Conservation (phyloP, 2,888 invertebrate genomes). For the Rhimphoctona megacephalus region DNA sequence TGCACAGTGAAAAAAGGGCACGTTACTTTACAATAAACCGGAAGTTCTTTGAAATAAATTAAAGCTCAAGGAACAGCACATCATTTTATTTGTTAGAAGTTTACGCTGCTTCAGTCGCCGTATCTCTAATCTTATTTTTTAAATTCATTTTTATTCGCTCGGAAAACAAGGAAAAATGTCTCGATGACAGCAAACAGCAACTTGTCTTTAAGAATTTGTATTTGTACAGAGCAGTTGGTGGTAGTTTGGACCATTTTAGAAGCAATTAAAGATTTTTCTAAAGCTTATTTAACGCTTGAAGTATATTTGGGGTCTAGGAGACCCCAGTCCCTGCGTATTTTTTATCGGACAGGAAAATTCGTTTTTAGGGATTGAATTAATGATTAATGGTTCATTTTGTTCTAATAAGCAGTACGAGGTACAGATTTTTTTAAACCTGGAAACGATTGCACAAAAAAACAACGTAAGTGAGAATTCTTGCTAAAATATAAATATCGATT, state of each 20-base stretch:
- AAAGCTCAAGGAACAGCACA: neutral
- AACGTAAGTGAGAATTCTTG: neutral
- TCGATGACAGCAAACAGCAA: conserved; percentile 54
- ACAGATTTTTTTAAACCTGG: neutral
- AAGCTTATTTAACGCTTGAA: no score
- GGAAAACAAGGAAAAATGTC: conserved; percentile 60
- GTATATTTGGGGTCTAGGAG: no score
- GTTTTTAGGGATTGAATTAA: no score
- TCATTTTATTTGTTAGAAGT: neutral
- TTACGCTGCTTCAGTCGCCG: neutral
- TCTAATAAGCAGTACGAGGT: neutral
- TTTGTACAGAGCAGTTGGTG: conserved; percentile 6
- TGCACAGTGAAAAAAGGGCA: neutral
- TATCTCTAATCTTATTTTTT: conserved; percentile 27
- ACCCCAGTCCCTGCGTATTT: no score
- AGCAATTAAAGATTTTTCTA: no score
- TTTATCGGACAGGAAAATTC: no score
- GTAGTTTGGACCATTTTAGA: neutral
- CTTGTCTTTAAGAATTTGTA: neutral
- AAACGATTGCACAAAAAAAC: neutral
- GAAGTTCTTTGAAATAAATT: neutral
- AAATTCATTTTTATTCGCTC: conserved; percentile 1
- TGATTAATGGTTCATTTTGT: no score
- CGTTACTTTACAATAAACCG: neutral
- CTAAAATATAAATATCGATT: neutral